Percentiles rank a stretch among this genome's conserved stretches.
Conservation (phyloP, 53 echinoderm and acorn worm genomes). For the Echinometra lucunter region DNA sequence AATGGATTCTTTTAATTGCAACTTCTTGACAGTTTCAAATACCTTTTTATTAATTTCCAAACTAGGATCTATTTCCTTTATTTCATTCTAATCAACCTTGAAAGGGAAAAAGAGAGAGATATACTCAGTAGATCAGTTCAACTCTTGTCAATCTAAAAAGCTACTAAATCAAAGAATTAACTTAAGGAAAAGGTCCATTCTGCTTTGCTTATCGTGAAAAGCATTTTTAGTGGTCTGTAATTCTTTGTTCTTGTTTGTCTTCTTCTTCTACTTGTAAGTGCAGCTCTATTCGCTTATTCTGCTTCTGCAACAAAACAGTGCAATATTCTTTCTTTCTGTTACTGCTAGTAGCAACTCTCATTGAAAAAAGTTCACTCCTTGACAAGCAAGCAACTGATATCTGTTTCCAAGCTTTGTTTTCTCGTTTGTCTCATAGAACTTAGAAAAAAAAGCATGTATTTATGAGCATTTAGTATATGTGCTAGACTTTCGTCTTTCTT, state of each 20-base stretch:
- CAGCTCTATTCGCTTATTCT: neutral
- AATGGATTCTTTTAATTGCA: neutral
- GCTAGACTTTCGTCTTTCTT: neutral
- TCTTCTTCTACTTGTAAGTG: conserved; percentile 12
- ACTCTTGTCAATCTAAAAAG: neutral
- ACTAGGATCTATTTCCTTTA: neutral
- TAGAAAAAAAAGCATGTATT: conserved; percentile 26
- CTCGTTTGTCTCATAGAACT: conserved; percentile 7
- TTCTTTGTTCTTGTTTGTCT: neutral
- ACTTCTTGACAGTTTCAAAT: neutral
- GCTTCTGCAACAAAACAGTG: neutral
- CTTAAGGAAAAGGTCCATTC: neutral
- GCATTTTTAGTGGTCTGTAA: neutral
- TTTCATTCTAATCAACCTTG: neutral
- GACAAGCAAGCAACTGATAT: conserved; percentile 10
- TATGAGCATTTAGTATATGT: conserved; percentile 27
- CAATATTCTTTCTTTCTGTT: conserved; percentile 17
- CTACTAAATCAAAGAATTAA: neutral
- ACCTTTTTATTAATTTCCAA: neutral
- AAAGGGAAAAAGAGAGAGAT: neutral
- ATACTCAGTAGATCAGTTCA: neutral
- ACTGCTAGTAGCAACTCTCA: neutral
- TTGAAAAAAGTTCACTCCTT: neutral
- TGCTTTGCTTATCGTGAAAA: conserved; percentile 8
- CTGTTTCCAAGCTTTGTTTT: neutral